Conservation (phyloP, 53 echinoderm and acorn worm species). For the Arbacia lixula region DNA sequence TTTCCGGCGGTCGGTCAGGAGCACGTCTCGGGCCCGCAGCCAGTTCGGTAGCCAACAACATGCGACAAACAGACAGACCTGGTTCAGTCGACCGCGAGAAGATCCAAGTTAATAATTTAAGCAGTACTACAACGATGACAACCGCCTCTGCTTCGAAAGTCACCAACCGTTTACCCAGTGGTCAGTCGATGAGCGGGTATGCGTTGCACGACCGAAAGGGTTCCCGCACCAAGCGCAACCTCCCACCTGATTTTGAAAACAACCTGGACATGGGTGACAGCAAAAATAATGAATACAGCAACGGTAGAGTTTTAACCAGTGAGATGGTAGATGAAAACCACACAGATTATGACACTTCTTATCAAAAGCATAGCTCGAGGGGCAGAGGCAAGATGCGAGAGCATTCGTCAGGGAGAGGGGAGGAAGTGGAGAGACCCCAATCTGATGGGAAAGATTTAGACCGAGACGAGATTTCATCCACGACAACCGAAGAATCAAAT, state of each 20-base stretch:
- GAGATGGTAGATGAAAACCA: constrained; percentile 46
- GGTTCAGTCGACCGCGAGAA: constrained; percentile 68
- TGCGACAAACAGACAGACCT: constrained; percentile 60
- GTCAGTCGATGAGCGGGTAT: constrained; percentile 25
- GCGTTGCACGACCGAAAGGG: constrained; percentile 38
- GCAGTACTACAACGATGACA: constrained; percentile 33
- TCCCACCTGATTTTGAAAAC: constrained; percentile 45
- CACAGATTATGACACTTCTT: constrained; percentile 42
- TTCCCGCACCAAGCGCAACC: constrained; percentile 22
- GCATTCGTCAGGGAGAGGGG: constrained; percentile 66
- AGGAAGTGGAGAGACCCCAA: constrained; percentile 40
- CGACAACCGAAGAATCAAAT: constrained; percentile 96
- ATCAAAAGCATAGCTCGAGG: constrained; percentile 28
- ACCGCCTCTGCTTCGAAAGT: constrained; percentile 35
- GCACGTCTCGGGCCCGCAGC: constrained; percentile 29
- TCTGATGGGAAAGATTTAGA: constrained; percentile 41
- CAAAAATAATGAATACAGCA: constrained; percentile 40
- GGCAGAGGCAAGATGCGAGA: constrained; percentile 57
- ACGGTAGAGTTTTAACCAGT: constrained; percentile 34
- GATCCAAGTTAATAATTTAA: constrained; percentile 53
- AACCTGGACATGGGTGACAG: constrained; percentile 11
- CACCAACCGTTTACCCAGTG: background rate
- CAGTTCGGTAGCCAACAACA: constrained; percentile 71
- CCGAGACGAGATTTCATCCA: constrained; percentile 98
- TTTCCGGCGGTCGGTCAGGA: constrained; percentile 45